These are phyloP conservation scores for Melanostoma scalare DNA, from an alignment of 2,888 invertebrate genomes.

Conservation along the genomic window DNA sequence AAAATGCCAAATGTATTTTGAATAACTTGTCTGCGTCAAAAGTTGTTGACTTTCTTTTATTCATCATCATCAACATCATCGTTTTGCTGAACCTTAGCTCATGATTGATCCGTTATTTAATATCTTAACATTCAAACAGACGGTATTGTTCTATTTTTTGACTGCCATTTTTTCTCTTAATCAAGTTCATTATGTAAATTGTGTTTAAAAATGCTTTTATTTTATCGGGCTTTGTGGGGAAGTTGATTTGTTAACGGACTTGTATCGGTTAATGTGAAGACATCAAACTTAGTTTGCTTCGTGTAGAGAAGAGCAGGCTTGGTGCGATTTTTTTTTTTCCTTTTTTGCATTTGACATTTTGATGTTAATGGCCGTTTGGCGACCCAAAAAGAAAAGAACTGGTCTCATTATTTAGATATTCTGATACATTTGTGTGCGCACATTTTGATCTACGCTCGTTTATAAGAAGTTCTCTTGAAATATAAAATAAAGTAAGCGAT, in stretches of 20 bases:
- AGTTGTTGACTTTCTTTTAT: conserved; percentile 65
- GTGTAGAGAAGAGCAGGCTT: neutral
- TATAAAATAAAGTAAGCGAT: too few relatives aligned
- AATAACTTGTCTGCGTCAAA: conserved; percentile 5
- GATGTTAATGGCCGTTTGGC: neutral
- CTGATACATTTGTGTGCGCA: too few relatives aligned
- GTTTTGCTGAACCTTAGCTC: conserved; percentile 15
- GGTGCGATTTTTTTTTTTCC: neutral
- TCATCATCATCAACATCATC: conserved; percentile 15
- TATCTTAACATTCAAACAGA: conserved; percentile 39
- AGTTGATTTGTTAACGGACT: conserved; percentile 14
- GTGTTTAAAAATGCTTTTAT: conserved; percentile 1
- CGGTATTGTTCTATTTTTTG: conserved; percentile 3
- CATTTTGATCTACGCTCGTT: too few relatives aligned
- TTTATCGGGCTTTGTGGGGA: neutral
- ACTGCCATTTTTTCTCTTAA: conserved; percentile 18
- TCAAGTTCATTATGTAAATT: conserved; percentile 56
- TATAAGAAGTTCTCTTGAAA: too few relatives aligned
- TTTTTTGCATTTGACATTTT: neutral
- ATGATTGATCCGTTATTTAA: conserved; percentile 61
- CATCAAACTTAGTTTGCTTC: neutral
- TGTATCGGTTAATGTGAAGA: neutral
- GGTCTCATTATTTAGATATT: neutral
- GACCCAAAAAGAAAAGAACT: neutral
- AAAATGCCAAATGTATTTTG: conserved; percentile 8